A percentile compares a stretch with the other conserved stretches of the same genome.
These are phyloP conservation scores for Plusia festucae DNA, from an alignment of 2,888 invertebrate species.

Conservation along the genomic window DNA sequence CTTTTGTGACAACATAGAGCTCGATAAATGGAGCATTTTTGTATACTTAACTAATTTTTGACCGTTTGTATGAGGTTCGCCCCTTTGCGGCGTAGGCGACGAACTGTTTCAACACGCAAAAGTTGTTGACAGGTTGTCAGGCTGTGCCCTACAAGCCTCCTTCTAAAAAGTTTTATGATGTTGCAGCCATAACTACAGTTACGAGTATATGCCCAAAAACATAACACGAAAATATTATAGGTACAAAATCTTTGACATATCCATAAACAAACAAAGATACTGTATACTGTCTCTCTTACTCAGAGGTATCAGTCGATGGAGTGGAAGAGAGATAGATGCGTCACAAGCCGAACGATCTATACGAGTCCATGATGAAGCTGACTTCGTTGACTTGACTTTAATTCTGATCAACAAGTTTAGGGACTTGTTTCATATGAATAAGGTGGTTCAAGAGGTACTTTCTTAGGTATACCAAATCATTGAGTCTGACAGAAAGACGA, in stretches of 20 bases:
- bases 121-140: conserved; percentile 36
- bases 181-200: conserved; percentile 27
- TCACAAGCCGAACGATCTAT: too few relatives aligned
- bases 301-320: too few relatives aligned
- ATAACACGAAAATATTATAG: conserved; percentile 19
- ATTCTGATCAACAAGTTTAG: conserved; percentile 8
- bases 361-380: conserved; percentile 15
- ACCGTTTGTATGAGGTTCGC: too few relatives aligned
- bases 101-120: neutral
- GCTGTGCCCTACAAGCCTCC: conserved; percentile 18
- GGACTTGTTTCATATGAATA: neutral
- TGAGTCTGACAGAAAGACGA: too few relatives aligned
- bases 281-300: too few relatives aligned
- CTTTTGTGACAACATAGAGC: too few relatives aligned
- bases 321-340: too few relatives aligned
- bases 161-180: conserved; percentile 40
- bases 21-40: too few relatives aligned
- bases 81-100: too few relatives aligned
- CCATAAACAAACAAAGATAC: conserved; percentile 30
- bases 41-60: too few relatives aligned
- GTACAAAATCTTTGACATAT: conserved; percentile 27
- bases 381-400: conserved; percentile 17
- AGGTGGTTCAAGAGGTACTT: neutral
- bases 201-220: conserved; percentile 19
- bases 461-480: too few relatives aligned